A percentile compares a stretch with the other conserved stretches of the same genome.
These are phyloP conservation scores for Drosophila seclusa DNA, from an alignment of 2,888 invertebrate species.

Conservation along the genomic window DNA sequence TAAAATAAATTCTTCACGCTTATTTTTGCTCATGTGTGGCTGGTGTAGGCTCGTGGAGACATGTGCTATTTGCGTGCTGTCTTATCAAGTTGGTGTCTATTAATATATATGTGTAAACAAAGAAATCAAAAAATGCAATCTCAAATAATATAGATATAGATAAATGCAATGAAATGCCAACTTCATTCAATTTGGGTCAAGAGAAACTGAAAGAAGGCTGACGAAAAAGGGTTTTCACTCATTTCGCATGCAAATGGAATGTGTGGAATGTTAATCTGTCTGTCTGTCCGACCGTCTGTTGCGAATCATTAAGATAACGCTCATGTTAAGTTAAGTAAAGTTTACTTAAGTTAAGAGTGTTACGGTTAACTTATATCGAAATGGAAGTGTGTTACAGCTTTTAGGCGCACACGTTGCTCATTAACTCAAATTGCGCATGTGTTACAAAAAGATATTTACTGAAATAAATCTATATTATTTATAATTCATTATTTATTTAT, in stretches of 20 bases:
- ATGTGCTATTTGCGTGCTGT: conserved; percentile 52
- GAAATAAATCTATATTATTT: conserved; percentile 20
- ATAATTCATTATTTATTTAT: conserved; percentile 15
- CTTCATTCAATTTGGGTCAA: conserved; percentile 19
- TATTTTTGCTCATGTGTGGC: conserved; percentile 7
- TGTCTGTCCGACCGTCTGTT: background rate
- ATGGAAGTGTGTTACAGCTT: conserved; percentile 22
- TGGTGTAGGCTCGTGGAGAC: conserved; percentile 18
- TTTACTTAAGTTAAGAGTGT: conserved; percentile 25
- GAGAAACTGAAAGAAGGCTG: background rate
- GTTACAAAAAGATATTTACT: conserved; percentile 48
- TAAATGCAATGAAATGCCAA: conserved; percentile 26
- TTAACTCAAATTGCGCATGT: conserved; percentile 62
- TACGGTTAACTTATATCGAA: conserved; percentile 8
- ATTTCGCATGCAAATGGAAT: conserved; percentile 56
- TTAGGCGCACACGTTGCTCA: conserved; percentile 37
- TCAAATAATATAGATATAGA: conserved; percentile 15
- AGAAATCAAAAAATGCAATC: conserved; percentile 20
- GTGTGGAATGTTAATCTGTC: conserved; percentile 25
- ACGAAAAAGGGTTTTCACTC: conserved; percentile 2
- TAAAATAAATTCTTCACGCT: conserved; percentile 39
- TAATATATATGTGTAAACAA: conserved; percentile 29
- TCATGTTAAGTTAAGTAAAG: conserved; percentile 14
- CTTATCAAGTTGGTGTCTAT: conserved; percentile 56
- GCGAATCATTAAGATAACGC: conserved; percentile 39